Evolutionary conservation across 2,888 invertebrate species (phyloP).

Genomic region (Crepidodera aurea): DNA sequence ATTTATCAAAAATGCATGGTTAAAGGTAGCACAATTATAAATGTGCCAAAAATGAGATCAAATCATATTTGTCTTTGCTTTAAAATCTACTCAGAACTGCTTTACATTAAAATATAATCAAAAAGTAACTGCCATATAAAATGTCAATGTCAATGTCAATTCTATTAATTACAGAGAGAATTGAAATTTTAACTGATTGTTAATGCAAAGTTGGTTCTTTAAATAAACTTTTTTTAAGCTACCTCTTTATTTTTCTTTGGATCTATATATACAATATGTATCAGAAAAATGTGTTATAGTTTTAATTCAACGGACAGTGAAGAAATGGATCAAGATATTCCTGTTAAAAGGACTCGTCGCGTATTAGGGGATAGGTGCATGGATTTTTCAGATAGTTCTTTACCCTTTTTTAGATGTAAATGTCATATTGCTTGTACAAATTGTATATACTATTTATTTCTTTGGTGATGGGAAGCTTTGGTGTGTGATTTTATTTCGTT

Average conservation of each 20-base stretch:
- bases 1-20: not conserved
- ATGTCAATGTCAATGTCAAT: too few relatives aligned
- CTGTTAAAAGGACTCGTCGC: not conserved
- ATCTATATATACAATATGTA: slow-evolving; percentile 8
- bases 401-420: not conserved
- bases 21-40: not conserved
- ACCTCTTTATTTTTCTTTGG: not conserved
- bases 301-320: not conserved
- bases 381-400: not conserved
- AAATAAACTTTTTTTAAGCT: too few relatives aligned
- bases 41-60: not conserved
- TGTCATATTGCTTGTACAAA: slow-evolving; percentile 31
- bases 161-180: too few relatives aligned
- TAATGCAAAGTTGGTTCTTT: too few relatives aligned
- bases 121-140: too few relatives aligned
- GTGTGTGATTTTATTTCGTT: not conserved
- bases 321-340: not conserved
- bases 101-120: not conserved
- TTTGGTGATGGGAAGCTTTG: slow-evolving; percentile 37
- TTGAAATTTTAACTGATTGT: too few relatives aligned
- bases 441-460: slow-evolving; percentile 42
- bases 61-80: not conserved
- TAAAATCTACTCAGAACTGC: not conserved
- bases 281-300: not conserved
- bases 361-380: not conserved